phyloP scores from a whole-genome alignment of 2,113 vertebrate species.

The Terrapene triunguis region DNA sequence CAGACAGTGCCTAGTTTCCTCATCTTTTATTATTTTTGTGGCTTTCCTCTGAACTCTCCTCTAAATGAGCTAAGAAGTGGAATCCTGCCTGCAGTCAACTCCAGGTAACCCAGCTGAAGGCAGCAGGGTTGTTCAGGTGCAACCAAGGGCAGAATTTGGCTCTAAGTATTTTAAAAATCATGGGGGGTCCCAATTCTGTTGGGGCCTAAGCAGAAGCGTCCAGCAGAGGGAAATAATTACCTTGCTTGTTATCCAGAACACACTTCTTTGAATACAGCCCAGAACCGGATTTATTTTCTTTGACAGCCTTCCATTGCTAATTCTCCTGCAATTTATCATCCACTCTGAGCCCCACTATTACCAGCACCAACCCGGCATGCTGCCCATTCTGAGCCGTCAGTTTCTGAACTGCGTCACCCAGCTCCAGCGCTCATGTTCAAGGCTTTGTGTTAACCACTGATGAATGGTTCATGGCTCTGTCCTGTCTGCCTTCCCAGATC shows the following conservation, averaged over 20 bases:
- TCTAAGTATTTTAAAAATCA: background rate
- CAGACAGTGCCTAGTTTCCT: background rate
- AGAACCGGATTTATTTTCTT: background rate
- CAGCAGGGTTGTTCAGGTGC: background rate
- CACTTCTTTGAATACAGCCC: background rate
- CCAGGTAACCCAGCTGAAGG: background rate
- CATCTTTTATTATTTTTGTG: background rate
- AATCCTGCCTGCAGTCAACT: background rate
- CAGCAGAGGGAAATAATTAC: background rate
- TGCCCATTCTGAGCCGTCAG: background rate
- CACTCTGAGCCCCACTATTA: background rate
- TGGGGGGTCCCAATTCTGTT: fast-evolving
- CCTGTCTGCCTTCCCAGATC: background rate
- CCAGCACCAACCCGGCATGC: background rate
- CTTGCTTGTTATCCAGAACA: background rate
- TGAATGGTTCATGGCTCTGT: background rate
- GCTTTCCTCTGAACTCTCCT: background rate
- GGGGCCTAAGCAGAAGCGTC: background rate
- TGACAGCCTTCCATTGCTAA: background rate
- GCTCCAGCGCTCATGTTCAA: background rate
- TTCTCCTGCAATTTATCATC: background rate
- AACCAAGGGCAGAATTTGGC: background rate
- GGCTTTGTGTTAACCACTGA: background rate
- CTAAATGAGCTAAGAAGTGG: background rate
- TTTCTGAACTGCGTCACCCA: background rate